Conservation (phyloP, 2,113 vertebrate species). For the Corythornis vintsioides region DNA sequence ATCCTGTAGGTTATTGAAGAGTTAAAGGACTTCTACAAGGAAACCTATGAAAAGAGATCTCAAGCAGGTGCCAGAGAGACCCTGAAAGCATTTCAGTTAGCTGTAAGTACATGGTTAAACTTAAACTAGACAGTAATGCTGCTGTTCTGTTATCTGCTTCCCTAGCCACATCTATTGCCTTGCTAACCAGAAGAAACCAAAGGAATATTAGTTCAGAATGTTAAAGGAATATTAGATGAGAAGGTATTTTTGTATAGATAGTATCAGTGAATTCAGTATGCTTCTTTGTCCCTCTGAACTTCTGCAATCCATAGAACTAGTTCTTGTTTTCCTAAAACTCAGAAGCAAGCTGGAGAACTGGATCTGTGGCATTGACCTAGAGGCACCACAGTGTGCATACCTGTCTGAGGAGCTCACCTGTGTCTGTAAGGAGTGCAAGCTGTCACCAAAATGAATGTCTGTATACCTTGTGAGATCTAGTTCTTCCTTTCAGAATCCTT, state of each 20-base stretch:
- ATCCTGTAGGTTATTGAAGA: conserved; percentile 81
- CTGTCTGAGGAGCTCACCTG: neutral
- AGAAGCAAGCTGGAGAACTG: neutral
- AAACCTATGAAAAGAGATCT: conserved; percentile 78
- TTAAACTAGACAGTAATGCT: neutral
- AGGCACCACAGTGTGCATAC: neutral
- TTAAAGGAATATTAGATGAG: neutral
- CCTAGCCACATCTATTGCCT: neutral
- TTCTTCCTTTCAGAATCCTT: neutral
- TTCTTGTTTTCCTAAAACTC: neutral
- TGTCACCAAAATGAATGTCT: neutral
- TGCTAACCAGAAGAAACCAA: neutral
- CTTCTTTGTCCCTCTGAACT: neutral
- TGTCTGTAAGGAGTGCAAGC: neutral
- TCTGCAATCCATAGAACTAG: neutral
- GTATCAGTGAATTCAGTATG: neutral
- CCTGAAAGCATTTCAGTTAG: conserved; percentile 81
- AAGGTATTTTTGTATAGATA: neutral
- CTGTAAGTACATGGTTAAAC: conserved; percentile 73
- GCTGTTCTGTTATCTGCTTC: neutral
- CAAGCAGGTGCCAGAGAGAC: conserved; percentile 77
- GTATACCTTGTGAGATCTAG: neutral
- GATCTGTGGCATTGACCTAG: neutral
- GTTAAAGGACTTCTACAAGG: conserved; percentile 82
- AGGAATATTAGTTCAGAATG: neutral